Evolutionary conservation across 2,888 invertebrate genomes (phyloP), one percentile per base, ranked within the genome.

Genomic region (Synanthedon vespiformis): DNA sequence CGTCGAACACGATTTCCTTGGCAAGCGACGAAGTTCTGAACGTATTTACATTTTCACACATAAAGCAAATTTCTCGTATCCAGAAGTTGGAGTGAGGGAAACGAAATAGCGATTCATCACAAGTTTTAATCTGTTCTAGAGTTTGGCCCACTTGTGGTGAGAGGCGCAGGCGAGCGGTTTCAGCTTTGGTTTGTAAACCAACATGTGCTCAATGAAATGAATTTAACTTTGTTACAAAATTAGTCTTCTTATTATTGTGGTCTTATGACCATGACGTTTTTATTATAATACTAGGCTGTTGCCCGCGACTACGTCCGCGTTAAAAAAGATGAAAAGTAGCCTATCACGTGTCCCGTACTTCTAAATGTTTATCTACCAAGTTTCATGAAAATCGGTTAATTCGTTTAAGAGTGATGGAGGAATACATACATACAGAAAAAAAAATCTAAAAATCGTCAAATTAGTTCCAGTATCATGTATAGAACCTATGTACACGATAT

Each of bases 21-120:
- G 71, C 69, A 71, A 72, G 74, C 72, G 64, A 67, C 63, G 72
- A 81, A 83, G 74, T 82, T 80, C 71, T 63, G 65, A 63, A 66
- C 73, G 73, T 85, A 84, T 85, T 84, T 83, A 83, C 85, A 84
- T 85, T 83, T 84, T 80, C 78, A 78, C 80, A 83, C 77, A 80
- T 79, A 77, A 80, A 83, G 80, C 78, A 78, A 79, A 84, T 80
- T 76, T 68, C 80, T 72, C 74, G 73, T 73, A 77, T 74, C 75
- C 70, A 70, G 70, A 76, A 80, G 74, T 79, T 74, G 69, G 72
- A 75, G 77, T 70, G 72, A 63, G 67, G 71, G 47, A 78, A 77
- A 72, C 80, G 79, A 83, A 81, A 81, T 79, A 80, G 75, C 81
- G 77, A 82, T 83, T 83, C 83, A 80, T 81, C 81, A 82, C 75